Conservation (phyloP, 2,113 vertebrate genomes). For the Aldabrachelys gigantea region DNA sequence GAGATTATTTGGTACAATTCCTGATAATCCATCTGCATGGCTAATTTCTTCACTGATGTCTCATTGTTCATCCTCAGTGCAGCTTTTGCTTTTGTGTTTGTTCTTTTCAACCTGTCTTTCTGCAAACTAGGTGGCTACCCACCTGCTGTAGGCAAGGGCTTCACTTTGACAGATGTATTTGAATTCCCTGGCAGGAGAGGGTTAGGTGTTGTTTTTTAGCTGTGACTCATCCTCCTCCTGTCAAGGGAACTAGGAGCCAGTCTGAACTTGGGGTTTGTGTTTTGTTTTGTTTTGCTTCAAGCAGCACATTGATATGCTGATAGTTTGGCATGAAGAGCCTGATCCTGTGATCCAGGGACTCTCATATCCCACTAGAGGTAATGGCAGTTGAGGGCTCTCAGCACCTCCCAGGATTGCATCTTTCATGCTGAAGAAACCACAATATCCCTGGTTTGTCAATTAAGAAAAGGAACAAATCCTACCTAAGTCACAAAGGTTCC, state of each 20-base stretch:
- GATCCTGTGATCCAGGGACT: accelerated
- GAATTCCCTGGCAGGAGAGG: neutral
- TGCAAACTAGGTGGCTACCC: neutral
- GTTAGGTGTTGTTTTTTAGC: neutral
- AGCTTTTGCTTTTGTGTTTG: accelerated
- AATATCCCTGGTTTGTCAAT: too few species aligned
- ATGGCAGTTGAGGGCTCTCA: neutral
- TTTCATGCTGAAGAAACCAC: neutral
- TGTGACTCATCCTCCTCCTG: neutral
- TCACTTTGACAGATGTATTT: neutral
- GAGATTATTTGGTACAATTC: neutral
- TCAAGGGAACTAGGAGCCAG: accelerated
- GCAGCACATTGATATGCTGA: neutral
- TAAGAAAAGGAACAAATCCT: too few species aligned
- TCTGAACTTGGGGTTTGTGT: neutral
- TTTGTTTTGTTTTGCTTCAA: accelerated
- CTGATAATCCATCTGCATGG: neutral
- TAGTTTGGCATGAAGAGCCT: accelerated
- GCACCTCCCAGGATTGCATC: neutral
- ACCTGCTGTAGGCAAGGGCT: neutral
- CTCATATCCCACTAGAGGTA: neutral
- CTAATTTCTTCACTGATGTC: neutral
- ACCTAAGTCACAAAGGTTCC: too few species aligned
- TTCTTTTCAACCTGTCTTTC: neutral
- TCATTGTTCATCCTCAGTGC: neutral